Percentiles rank a stretch among this genome's conserved stretches.
Conservation (phyloP, 2,113 vertebrate genomes). For the Semnornis frantzii region DNA sequence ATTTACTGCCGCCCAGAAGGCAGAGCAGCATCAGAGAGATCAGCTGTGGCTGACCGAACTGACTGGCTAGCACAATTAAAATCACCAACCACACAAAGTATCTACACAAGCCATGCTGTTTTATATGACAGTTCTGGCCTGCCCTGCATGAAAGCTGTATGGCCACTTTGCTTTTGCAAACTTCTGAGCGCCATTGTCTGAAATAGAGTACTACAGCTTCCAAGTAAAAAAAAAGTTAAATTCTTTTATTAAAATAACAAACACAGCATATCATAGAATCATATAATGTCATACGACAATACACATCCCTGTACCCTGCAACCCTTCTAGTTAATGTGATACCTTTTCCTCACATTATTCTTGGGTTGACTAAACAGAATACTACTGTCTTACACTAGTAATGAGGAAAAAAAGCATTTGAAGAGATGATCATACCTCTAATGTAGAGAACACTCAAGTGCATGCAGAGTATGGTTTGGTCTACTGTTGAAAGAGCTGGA, state of each 20-base stretch:
- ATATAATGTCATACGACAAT: background rate
- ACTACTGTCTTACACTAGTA: too few relatives aligned
- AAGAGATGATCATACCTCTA: background rate
- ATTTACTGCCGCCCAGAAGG: background rate
- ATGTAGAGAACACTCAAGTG: background rate
- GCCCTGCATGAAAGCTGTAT: background rate
- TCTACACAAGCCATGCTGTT: background rate
- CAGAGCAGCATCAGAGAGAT: background rate
- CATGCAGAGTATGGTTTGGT: background rate
- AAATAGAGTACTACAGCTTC: background rate
- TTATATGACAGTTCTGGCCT: background rate
- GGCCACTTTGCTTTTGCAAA: background rate
- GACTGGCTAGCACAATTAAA: background rate
- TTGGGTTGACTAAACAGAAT: background rate
- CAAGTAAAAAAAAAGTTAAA: too few relatives aligned
- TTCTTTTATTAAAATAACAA: background rate
- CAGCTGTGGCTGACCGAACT: background rate
- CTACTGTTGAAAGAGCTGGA: background rate
- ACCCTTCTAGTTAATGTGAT: background rate
- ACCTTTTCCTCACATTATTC: background rate
- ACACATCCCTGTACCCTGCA: background rate
- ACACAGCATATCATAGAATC: too few relatives aligned
- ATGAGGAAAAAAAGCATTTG: background rate
- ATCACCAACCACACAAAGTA: background rate
- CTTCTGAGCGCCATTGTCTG: background rate